Evolutionary conservation across 2,888 invertebrate genomes (phyloP), one percentile per base, ranked within the genome.

Genomic region (Pseudoips prasinana): DNA sequence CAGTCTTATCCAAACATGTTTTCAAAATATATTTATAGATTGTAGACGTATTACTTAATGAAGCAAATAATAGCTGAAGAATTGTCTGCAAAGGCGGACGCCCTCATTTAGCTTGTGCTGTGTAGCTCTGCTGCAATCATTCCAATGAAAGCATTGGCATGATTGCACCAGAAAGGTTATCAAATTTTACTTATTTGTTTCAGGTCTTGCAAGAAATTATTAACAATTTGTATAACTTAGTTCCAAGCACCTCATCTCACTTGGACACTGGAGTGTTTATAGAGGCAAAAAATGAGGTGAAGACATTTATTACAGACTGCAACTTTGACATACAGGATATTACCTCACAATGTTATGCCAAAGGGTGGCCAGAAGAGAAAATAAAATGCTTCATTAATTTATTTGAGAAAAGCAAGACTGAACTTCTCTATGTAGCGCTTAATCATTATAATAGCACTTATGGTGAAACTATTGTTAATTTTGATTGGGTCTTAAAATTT

Each of bases 401-500:
- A 17, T 24, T 81, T 14, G 57, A 65, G 36, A 60, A 52, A 7
- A 62, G 53, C 25, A 70, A 65, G 45, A 50, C 46, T 1, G 57
- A 67, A 41, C 30, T 81, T 11, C 36, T 79, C 6, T 63, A 63
- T 42, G 50, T 61, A 24, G 58, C 61, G 27, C 44, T 82, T 1
- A 50, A 67, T 38, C 40, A 65, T 22, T 56, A 68, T 20, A 77
- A 70, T 28, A 73, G 75, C 57, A 39, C 8, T 9, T 58, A 59
- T 46, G 74, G 79, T 33, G 72, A 80, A 46, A 64, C 59, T 25
- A 22, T 79, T 7, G 46, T 42, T 8, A 54, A 65, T 33, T 75
- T 74, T 59, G 68, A 80, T 48, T 85, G 84, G 82, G 25, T 49
- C 28, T 39, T 82, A 3, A 84, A 83, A 56, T 44, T 69, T 26